Conservation (phyloP, 64 coral and sea anemone genomes). For the Actinia tenebrosa region DNA sequence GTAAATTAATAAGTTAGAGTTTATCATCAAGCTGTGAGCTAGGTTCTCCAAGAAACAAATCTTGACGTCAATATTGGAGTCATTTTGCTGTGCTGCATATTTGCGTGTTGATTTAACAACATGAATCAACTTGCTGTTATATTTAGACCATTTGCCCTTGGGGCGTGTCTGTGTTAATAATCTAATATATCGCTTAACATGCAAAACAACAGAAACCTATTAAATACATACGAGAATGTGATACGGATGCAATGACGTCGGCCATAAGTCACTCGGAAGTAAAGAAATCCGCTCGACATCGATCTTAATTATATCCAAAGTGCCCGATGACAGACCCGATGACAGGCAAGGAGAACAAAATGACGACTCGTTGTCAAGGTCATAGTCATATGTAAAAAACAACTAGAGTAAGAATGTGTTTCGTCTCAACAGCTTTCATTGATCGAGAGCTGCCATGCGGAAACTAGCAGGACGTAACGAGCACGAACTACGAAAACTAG, state of each 20-base stretch:
- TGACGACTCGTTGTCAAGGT: background rate
- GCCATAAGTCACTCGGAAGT: background rate
- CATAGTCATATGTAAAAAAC: background rate
- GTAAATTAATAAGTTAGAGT: background rate
- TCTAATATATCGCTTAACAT: background rate
- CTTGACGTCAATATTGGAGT: background rate
- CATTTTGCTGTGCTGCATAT: background rate
- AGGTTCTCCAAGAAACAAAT: background rate
- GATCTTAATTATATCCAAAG: background rate
- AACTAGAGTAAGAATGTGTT: background rate
- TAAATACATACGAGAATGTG: background rate
- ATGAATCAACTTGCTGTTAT: background rate
- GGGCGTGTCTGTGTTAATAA: conserved; percentile 2
- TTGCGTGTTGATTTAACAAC: background rate
- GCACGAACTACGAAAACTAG: background rate
- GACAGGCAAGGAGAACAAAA: background rate
- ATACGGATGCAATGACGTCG: background rate
- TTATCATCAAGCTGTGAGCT: background rate
- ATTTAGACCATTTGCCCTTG: background rate
- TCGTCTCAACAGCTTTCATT: background rate
- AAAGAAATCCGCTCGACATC: background rate
- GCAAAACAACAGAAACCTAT: background rate
- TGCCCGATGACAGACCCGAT: background rate
- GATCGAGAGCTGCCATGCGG: background rate
- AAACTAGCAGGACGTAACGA: background rate